Base-by-base conservation (phyloP, 2,888 invertebrate genomes). In the Chymomyza amoena region DNA sequence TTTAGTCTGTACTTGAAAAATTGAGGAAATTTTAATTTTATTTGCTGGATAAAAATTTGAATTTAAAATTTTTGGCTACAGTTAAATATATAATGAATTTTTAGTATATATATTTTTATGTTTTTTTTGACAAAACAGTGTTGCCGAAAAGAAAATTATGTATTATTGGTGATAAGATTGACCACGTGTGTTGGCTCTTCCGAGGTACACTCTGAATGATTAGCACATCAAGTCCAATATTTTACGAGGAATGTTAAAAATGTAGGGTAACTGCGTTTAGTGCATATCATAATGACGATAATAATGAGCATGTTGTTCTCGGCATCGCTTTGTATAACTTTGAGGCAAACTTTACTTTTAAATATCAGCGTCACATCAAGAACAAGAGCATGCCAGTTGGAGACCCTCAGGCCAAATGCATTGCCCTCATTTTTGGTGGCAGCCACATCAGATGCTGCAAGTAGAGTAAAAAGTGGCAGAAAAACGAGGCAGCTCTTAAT, bases 331-430 rank as follows among this genome's bases (percentile, higher is more conserved):
- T 64, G 68, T 77, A 73, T 68, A 73, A 75, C 76, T 83, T 80
- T 73, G 83, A 85, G 72, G 78, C 62, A 71, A 83, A 78, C 80
- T 81, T 65, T 70, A 78, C 88, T 88, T 88, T 84, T 76, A 84
- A 88, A 84, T 84, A 84, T 86, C 84, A 86, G 80, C 82, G 84
- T 86, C 80, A 86, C 78, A 86, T 84, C 86, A 76, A 72, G 78
- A 84, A 80, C 76, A 73, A 85, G 77, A 68, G 66, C 32, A 15
- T 20, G 64, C 9, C 54, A 54, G 54, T n/a, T 20, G 54, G 68
- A 51, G 64, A 66, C 80, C 82, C 82, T 75, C 80, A 72, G 82
- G 85, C 76, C 72, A 78, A 87, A 83, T 87, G 85, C 80, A 82
- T 76, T 82, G 83, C 80, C 87, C 87, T 72, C 87, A 72, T 83